Evolutionary conservation across 2,888 invertebrate species (phyloP).

Genomic region (Ceriagrion tenellum): DNA sequence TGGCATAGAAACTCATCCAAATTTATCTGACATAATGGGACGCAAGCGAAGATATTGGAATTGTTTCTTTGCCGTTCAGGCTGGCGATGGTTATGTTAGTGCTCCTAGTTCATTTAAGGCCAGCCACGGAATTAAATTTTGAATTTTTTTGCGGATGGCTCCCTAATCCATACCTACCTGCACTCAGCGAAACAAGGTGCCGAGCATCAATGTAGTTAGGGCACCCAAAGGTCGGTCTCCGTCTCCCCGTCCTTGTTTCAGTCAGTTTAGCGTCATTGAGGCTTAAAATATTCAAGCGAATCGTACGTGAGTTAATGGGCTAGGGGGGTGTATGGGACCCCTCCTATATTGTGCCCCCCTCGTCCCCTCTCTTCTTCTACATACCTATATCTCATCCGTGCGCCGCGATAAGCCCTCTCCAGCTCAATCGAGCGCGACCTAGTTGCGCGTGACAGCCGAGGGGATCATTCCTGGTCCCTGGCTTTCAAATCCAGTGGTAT

Average conservation of each 20-base stretch:
- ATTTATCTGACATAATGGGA: too few species aligned
- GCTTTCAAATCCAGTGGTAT: conserved; percentile 39
- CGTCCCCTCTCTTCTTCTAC: background rate
- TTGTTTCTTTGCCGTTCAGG: too few species aligned
- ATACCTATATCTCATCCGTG: background rate
- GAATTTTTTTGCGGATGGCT: background rate
- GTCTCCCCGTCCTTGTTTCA: background rate
- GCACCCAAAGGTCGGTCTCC: background rate
- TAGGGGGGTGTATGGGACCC: background rate
- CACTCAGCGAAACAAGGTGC: background rate
- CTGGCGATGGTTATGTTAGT: too few species aligned
- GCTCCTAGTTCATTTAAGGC: background rate
- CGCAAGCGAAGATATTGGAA: too few species aligned
- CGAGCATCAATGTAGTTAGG: background rate
- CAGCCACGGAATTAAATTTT: background rate
- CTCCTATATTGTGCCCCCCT: background rate
- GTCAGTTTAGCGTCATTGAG: conserved; percentile 11
- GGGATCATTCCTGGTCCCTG: conserved; percentile 45
- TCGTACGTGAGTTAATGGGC: background rate
- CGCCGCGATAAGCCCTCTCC: background rate
- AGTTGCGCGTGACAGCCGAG: conserved; percentile 33
- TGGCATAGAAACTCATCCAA: background rate
- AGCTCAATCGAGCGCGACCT: conserved; percentile 1
- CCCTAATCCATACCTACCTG: background rate
- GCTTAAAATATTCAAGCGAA: conserved; percentile 54